Percentiles rank a stretch among this genome's conserved stretches.
These are phyloP conservation scores for Nephrotoma flavescens DNA, from an alignment of 2,888 invertebrate genomes.

Conservation along the genomic window DNA sequence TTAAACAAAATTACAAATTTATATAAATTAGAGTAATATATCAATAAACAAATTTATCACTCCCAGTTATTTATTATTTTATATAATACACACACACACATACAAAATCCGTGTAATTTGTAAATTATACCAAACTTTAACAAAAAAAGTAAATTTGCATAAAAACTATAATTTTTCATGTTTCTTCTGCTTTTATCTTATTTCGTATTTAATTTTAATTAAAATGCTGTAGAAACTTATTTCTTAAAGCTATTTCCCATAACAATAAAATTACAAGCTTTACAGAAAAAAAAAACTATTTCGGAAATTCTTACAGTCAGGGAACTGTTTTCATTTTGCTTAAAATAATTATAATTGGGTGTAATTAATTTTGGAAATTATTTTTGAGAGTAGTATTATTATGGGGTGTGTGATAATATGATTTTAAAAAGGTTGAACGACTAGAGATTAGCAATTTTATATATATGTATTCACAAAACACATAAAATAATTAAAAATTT, in stretches of 20 bases:
- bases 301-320: background rate
- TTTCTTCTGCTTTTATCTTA: background rate
- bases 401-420: background rate
- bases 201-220: background rate
- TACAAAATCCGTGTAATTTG: background rate
- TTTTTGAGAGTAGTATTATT: background rate
- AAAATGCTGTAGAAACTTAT: background rate
- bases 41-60: background rate
- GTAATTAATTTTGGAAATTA: background rate
- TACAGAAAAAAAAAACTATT: background rate
- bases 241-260: background rate
- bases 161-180: background rate
- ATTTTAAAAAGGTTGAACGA: background rate
- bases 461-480: background rate
- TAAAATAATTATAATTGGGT: background rate
- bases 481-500: background rate
- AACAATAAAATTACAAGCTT: background rate
- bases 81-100: background rate
- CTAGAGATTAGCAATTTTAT: background rate
- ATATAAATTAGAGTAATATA: background rate
- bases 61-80: background rate
- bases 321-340: background rate
- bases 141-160: background rate
- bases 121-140: background rate
- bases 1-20: background rate